Base-by-base conservation (phyloP, 2,888 invertebrate species). In the Eristalis intricaria region DNA sequence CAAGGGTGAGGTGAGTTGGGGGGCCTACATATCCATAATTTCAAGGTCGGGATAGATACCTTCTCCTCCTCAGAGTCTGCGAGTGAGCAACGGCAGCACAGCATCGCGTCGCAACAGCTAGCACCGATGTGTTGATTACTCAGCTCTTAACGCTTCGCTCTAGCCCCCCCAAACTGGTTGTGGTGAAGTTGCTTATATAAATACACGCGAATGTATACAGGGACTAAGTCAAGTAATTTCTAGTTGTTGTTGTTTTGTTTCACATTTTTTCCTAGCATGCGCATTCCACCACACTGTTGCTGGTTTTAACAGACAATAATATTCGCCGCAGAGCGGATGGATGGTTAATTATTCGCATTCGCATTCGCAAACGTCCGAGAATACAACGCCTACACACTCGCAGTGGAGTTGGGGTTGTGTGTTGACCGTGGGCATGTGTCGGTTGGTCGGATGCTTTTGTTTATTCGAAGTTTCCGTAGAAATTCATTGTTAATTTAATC, bases 81-180 rank as follows among this genome's bases (percentile, higher is more conserved):
- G 35, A 15, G 19, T 8, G 32, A 29, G 64, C n/a, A 66, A 19
- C 50, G 4, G 23, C 22, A 70, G 32, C 35, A 29, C 50, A 77
- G 65, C 71, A 61, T 69, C 74, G 61, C 78, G 64, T 3, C 63
- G 43, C 7, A 56, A 40, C 56, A 64, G 69, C 35, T 26, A 56
- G 7, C 38, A 78, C 32, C 68, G 61, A 85, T 81, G 81, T 82
- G 77, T 74, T 81, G 77, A 85, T 81, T 82, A 85, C 85, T 82
- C 74, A 85, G 77, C 23, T 76, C 76, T 80, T 84, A 80, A 76
- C 76, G 76, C 80, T 69, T 63, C 56, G 64, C 58, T 68, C 71
- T 63, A 85, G 50, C 19, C 50, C 50, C 50, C 50, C 60, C 85
- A 85, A n/a, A 85, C 80, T 85, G 81, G 85, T 81, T 81, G 77